phyloP scores from a whole-genome alignment of 2,113 vertebrate species.

The Columba livia region DNA sequence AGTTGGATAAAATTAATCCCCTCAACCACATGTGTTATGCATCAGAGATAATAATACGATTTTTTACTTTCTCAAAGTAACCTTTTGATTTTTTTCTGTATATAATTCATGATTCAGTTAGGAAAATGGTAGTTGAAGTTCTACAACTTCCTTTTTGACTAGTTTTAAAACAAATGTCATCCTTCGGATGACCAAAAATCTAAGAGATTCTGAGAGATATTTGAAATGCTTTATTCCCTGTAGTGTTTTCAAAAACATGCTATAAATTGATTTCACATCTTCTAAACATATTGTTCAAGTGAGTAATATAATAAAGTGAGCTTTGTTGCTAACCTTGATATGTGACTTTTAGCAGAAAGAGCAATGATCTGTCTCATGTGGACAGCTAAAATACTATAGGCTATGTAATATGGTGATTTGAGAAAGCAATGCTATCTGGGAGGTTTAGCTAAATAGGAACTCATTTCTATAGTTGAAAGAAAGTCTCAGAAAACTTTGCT shows the following conservation, averaged over 20 bases:
- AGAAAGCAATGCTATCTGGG: neutral
- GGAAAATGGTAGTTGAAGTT: neutral
- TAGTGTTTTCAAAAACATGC: neutral
- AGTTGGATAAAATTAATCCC: neutral
- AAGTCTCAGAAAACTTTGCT: neutral
- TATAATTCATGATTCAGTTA: neutral
- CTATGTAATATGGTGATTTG: neutral
- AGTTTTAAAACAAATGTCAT: neutral
- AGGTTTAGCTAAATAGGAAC: neutral
- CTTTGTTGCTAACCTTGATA: neutral
- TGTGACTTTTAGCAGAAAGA: neutral
- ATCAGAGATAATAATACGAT: neutral
- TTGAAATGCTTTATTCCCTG: neutral
- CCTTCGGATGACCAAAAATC: neutral
- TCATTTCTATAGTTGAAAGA: neutral
- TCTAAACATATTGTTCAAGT: neutral
- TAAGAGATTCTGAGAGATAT: neutral
- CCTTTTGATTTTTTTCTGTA: neutral
- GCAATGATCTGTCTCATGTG: neutral
- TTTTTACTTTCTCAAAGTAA: neutral
- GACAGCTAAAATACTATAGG: neutral
- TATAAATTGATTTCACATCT: neutral
- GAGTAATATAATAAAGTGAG: neutral
- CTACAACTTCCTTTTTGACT: neutral
- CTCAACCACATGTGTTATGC: neutral